These are phyloP conservation scores for Mythimna loreyi DNA, from an alignment of 2,888 invertebrate genomes.

Conservation along the genomic window DNA sequence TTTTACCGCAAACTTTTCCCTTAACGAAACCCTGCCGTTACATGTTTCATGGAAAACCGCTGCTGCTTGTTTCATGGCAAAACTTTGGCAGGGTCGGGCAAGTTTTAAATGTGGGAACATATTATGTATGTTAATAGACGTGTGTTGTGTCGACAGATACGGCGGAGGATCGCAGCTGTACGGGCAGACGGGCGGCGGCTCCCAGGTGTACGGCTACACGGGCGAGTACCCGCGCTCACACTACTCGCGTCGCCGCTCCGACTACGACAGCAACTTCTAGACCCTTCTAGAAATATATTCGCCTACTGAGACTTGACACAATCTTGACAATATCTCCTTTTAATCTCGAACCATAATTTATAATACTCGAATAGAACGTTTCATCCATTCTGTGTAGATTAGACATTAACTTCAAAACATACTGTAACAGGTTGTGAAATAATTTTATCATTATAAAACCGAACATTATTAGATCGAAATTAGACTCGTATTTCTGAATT, in stretches of 20 bases:
- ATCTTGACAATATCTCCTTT: slow-evolving; percentile 87
- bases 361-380: slow-evolving; percentile 70
- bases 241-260: slow-evolving; percentile 92
- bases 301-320: slow-evolving; percentile 73
- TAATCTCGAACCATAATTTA: slow-evolving; percentile 78
- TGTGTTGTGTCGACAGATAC: slow-evolving; percentile 73
- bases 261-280: slow-evolving; percentile 95
- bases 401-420: slow-evolving; percentile 74
- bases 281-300: slow-evolving; percentile 69
- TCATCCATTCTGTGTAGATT: slow-evolving; percentile 73
- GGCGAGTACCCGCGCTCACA: slow-evolving; percentile 89
- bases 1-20: slow-evolving; percentile 49
- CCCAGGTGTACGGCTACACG: slow-evolving; percentile 90
- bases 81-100: slow-evolving; percentile 35
- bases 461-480: slow-evolving; percentile 61
- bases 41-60: slow-evolving; percentile 42
- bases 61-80: slow-evolving; percentile 45
- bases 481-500: slow-evolving; percentile 77
- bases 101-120: slow-evolving; percentile 42
- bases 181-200: slow-evolving; percentile 92
- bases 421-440: slow-evolving; percentile 87
- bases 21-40: slow-evolving; percentile 23
- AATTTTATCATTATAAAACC: slow-evolving; percentile 75
- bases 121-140: slow-evolving; percentile 45
- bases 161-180: slow-evolving; percentile 92